Base-by-base conservation (phyloP, 2,797 vertebrate genomes). In the Lepilemur septentrionalis region DNA sequence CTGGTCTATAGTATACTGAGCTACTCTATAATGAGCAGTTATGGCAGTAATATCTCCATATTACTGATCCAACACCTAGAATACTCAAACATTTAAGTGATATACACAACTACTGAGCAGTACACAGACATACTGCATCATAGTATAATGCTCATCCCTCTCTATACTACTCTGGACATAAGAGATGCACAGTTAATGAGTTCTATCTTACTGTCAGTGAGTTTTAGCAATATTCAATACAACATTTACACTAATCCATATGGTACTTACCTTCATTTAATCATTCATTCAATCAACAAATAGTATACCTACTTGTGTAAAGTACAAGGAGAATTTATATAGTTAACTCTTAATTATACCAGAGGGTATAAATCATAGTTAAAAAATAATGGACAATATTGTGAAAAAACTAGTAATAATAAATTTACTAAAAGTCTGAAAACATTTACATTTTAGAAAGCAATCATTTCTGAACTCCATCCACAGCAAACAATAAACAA, bases 391-490 rank as follows among this genome's bases (percentile, higher is more conserved):
- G 91, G n/a, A 35, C 5, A 69, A 35, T 61, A 94, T 4, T 91
- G 7, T 80, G 43, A 41, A 90, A 96, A 94, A 94, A 72, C 55
- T 0, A 91, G n/a, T 43, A 22, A 28, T 18, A 57, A 70, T 41
- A 52, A 75, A 59, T 69, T 79, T 52, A 86, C 22, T 82, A 41
- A 95, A 96, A 88, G n/a, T 50, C 43, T 85, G 32, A 94, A 96
- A 93, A 52, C 14, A 81, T 11, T 78, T 55, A 82, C 17, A 78
- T 86, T 76, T 91, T 57, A 32, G 67, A 91, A 81, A 93, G 18
- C 20, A 83, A 55, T 89, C 15, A 85, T 55, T 93, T 94, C 73
- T 93, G 22, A 85, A 78, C 25, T 50, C 15, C 7, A 22, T 50
- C 15, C 7, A 22, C 0, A 95, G 30, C 48, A 80, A 95, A 38